Base-by-base conservation (phyloP, 2,113 vertebrate species). In the Glaucomys volans region DNA sequence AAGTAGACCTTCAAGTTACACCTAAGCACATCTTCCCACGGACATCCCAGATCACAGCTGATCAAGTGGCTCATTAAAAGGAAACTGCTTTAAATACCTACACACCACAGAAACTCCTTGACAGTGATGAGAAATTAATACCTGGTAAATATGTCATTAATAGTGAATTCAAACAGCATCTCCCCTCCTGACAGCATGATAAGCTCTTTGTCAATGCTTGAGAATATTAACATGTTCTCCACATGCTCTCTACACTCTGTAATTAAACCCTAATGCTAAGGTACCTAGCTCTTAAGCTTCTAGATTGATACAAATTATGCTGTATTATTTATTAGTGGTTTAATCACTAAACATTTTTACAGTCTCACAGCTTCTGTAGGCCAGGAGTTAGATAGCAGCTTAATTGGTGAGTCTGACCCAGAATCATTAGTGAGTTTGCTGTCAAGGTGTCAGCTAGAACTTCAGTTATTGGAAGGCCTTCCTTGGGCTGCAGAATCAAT, bases 91-190 rank as follows among this genome's bases (percentile, higher is more conserved):
- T 69, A 87, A 90, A 84, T 80, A 44, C 57, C 40, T 30, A 54
- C 26, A 84, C 2, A 72, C 66, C 28, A 52, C 59, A 54, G 66
- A 79, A 91, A 67, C 52, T 84, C 47, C 52, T 89, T 87, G 91
- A 84, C 5, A 67, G 67, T 71, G 52, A 69, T 32, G 52, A 95
- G 79, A 86, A 69, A 75, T 52, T 96, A 69, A 88, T 69, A 71
- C 47, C 32, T 52, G 89, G 74, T 77, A 95, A 95, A 95, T 81
- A 94, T 57, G 50, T 90, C 54, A 77, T 74, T 89, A 85, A 57
- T 44, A 75, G 18, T 40, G 17, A 81, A 64, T 91, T 64, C 93
- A 94, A 96, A 82, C 44, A 85, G 22, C 40, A 85, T 18, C 62
- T 76, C 26, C 20, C 28, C 26, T 87, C 47, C 59, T 90, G 59